These are phyloP conservation scores for Lacerta bilineata DNA, from an alignment of 2,797 vertebrate genomes.

Conservation along the genomic window DNA sequence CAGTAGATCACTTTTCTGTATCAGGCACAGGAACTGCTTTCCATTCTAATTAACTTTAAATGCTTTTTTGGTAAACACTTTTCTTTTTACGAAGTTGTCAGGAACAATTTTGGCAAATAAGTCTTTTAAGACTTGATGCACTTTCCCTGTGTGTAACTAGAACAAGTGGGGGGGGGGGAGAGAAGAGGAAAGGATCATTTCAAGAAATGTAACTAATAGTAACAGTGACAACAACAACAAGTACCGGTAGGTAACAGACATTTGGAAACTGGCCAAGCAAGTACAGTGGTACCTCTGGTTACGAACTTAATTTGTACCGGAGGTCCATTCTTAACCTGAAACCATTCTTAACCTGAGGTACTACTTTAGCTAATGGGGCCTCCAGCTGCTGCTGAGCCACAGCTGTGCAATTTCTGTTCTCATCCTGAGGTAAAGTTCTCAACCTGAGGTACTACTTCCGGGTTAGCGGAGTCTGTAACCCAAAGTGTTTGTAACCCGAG, in stretches of 20 bases:
- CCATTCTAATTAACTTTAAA: conserved; percentile 62
- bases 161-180: too few species aligned
- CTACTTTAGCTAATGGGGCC: too few species aligned
- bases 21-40: conserved; percentile 51
- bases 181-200: too few species aligned
- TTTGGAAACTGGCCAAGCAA: background rate
- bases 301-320: too few species aligned
- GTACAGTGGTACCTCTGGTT: background rate
- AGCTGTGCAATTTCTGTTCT: too few species aligned
- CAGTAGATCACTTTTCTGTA: conserved; percentile 42
- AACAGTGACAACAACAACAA: background rate
- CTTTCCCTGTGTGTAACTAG: background rate
- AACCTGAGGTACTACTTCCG: too few species aligned
- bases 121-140: conserved; percentile 5
- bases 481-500: too few species aligned
- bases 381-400: too few species aligned
- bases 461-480: too few species aligned
- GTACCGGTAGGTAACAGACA: background rate
- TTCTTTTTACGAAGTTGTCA: conserved; percentile 38
- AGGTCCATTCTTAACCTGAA: too few species aligned
- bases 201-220: background rate
- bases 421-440: too few species aligned
- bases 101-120: conserved; percentile 50
- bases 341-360: too few species aligned
- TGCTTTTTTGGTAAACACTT: conserved; percentile 47